Evolutionary conservation across 2,888 invertebrate genomes (phyloP), one percentile per base, ranked within the genome.

Genomic region (Seira musarum): DNA sequence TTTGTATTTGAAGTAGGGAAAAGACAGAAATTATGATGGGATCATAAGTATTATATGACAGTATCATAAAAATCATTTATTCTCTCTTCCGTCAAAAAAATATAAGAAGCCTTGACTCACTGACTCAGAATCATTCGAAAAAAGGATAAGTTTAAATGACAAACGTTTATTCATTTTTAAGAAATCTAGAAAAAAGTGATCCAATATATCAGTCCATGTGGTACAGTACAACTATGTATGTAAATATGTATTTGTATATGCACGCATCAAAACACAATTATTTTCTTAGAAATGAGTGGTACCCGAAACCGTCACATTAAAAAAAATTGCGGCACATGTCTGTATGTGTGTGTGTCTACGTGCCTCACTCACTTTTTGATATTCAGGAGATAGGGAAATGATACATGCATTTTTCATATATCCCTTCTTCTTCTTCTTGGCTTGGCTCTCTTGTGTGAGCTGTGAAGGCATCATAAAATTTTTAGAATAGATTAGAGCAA

Each of bases 91-190:
- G 53, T 76, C 19, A 64, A 63, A 64, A 19, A 53, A 72, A 78
- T 13, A 40, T 35, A 46, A 30, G 60, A 70, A 79, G 15, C 80
- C 73, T 80, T 80, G 80, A 74, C 80, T 80, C 67, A 80, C 73
- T 80, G 74, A 74, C 80, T 80, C 65, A 80, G 22, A 60, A 60
- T 60, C 21, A 30, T 30, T 60, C 5, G 19, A 21, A 60, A n/a
- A 49, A 49, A 49, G 49, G 49, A n/a, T 49, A 49, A 49, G 6
- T 8, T 49, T 8, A 13, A 49, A 15, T 49, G 49, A 49, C 3
- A 2, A 49, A n/a, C 49, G 15, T 15, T n/a, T n/a, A 49, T 49
- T 49, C 49, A 49, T 49, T 49, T 13, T 15, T 30, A 49, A 8
- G 49, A 49, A 49, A 49, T 30, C 30, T 30, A 30, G 49, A n/a